A percentile compares a stretch with the other conserved stretches of the same genome.
Evolutionary conservation across 2,113 vertebrate genomes (phyloP).

Genomic region (Cavia porcellus): DNA sequence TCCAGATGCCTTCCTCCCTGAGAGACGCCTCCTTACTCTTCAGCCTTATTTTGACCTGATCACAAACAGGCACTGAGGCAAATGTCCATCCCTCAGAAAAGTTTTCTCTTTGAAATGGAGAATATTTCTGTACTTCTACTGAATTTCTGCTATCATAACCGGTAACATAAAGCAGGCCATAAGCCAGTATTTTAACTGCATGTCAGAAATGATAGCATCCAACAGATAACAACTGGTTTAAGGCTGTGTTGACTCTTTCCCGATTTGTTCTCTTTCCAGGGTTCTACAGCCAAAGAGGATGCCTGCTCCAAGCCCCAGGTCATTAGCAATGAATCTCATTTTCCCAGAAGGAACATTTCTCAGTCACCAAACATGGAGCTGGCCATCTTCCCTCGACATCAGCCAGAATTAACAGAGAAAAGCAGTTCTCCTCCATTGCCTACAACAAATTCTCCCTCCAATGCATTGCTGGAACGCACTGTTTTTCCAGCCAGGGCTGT

Average conservation of each 20-base stretch:
- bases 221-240: background rate
- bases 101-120: background rate
- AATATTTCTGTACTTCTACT: background rate
- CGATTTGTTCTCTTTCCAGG: background rate
- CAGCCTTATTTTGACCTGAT: background rate
- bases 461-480: background rate
- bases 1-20: background rate
- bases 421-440: background rate
- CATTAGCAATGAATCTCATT: conserved; percentile 26
- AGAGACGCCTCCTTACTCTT: background rate
- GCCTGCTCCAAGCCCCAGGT: background rate
- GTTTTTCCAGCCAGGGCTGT: background rate
- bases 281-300: background rate
- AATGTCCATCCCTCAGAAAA: background rate
- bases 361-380: conserved; percentile 6
- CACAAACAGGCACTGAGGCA: background rate
- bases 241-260: background rate
- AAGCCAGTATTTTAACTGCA: background rate
- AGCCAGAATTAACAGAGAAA: background rate
- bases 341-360: background rate
- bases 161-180: background rate
- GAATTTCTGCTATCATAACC: background rate
- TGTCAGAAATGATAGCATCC: background rate
- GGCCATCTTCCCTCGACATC: conserved; percentile 6
- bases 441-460: background rate